Evolutionary conservation across 2,888 invertebrate species (phyloP).

Genomic region (Neoascia interrupta): DNA sequence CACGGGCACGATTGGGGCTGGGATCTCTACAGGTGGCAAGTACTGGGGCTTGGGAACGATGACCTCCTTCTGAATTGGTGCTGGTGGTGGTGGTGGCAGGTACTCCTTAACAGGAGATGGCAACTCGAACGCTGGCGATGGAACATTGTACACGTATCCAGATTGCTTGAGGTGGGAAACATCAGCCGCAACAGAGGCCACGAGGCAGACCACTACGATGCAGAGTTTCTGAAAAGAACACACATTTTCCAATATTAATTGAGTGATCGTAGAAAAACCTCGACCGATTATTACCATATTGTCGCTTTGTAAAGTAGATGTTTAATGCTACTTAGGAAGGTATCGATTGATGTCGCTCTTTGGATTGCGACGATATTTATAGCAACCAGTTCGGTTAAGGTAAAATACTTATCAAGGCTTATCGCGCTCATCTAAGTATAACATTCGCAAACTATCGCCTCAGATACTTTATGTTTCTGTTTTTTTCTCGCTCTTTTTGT

Average conservation of each 20-base stretch:
- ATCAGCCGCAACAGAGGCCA: constrained; percentile 18
- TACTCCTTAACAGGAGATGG: constrained; percentile 41
- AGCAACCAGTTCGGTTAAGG: constrained; percentile 40
- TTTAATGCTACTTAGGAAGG: constrained; percentile 23
- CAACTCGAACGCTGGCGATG: constrained; percentile 31
- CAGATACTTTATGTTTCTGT: neutral
- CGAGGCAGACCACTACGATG: constrained; percentile 11
- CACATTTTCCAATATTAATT: too few species aligned
- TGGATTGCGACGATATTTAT: constrained; percentile 40
- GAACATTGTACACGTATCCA: constrained; percentile 47
- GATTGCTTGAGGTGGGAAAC: constrained; percentile 37
- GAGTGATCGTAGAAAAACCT: too few species aligned
- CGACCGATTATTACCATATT: constrained; percentile 38
- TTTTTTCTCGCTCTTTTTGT: neutral
- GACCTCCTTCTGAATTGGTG: constrained; percentile 17
- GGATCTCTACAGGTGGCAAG: constrained; percentile 14
- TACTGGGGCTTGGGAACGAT: constrained; percentile 10
- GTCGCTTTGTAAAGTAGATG: constrained; percentile 18
- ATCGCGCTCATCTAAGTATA: constrained; percentile 24
- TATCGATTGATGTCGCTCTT: constrained; percentile 40
- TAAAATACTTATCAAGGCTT: constrained; percentile 51
- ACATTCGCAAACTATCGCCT: constrained; percentile 26
- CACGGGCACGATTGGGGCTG: constrained; percentile 1
- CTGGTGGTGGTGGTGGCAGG: constrained; percentile 12
- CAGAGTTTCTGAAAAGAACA: constrained; percentile 27